Base-by-base conservation (phyloP, 2,113 vertebrate species). In the Odobenus rosmarus region DNA sequence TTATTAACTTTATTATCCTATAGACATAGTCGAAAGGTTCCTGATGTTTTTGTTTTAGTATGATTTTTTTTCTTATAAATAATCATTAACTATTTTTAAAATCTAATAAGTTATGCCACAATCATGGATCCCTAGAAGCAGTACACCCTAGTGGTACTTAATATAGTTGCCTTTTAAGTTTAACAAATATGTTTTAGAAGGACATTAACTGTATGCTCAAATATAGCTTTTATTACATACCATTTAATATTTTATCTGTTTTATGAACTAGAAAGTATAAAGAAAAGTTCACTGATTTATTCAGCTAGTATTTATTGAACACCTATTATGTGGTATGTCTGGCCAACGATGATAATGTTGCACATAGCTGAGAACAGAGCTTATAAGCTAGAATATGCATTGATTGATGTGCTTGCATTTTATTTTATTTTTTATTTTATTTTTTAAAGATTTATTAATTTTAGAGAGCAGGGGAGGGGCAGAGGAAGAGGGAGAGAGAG, bases 141-240 rank as follows among this genome's bases (percentile, higher is more conserved):
- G 21, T 91, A 42, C 42, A 64, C 59, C 19, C 86, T 85, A 79
- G 6, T 88, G 23, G 7, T 88, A 67, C 36, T 89, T 92, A 74
- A 88, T 93, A 72, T 81, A 74, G 90, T 93, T 96, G 24, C 28
- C 74, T 93, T 92, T 95, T 42, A 96, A 59, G 21, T 93, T 94
- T 88, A 24, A 89, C 51, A 74, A 18, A 69, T 93, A 55, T 33
- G 10, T 87, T 97, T 89, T 96, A 93, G 42, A 90, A 85, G 49
- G 33, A 16, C 24, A 71, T 57, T 84, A 42, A 55, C 28, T 77
- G 2, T n/a, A 57, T 92, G 85, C 28, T 94, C 26, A 90, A 84
- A 82, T 97, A 89, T 1, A 74, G 36, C 59, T 92, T 93, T 90
- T 83, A 81, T 55, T 74, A 69, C 55, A 39, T 92, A 28, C 21